phyloP scores from a whole-genome alignment of 2,888 invertebrate species.

The Sesia apiformis region DNA sequence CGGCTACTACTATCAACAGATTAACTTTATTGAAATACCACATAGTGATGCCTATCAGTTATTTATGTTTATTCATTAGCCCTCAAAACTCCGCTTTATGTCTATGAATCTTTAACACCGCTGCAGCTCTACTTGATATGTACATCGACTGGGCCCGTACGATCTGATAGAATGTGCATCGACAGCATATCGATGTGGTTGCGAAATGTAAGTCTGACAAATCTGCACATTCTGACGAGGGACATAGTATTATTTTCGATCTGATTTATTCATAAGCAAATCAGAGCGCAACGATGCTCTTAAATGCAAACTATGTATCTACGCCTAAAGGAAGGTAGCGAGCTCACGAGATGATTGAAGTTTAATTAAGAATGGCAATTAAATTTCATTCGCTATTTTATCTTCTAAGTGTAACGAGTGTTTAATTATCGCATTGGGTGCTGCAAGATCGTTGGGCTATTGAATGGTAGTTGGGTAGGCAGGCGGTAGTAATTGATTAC shows the following conservation, averaged over 20 bases:
- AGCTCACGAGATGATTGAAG: not conserved
- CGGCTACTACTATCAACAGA: conserved; percentile 14
- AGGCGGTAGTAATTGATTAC: conserved; percentile 58
- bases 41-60: conserved; percentile 9
- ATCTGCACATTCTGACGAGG: not conserved
- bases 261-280: not conserved
- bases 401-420: conserved; percentile 45
- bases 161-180: too few relatives aligned
- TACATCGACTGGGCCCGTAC: too few relatives aligned
- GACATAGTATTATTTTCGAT: not conserved
- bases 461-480: not conserved
- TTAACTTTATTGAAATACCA: conserved; percentile 17
- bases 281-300: not conserved
- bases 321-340: not conserved
- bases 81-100: not conserved
- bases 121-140: too few relatives aligned
- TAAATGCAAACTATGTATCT: not conserved
- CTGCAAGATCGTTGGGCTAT: conserved; percentile 40
- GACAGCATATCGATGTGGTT: not conserved
- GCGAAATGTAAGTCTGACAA: not conserved
- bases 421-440: conserved; percentile 49
- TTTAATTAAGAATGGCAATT: conserved; percentile 16
- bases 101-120: too few relatives aligned
- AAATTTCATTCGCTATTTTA: conserved; percentile 39
- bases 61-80: conserved; percentile 8